phyloP scores from a whole-genome alignment of 2,888 invertebrate species.

The Monoplex corrugatus region DNA sequence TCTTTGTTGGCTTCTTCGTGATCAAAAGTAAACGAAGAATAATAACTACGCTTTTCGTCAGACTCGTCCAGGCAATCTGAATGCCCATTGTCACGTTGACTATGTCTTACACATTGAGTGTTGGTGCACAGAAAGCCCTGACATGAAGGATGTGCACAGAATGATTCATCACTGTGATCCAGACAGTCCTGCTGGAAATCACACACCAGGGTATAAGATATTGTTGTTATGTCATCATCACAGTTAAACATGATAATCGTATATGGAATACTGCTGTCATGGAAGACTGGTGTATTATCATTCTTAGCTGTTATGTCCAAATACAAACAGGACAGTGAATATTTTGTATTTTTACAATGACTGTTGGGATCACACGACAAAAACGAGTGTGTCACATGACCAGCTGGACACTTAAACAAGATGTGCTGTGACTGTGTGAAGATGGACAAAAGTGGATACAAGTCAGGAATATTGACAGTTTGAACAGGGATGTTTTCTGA shows the following conservation, averaged over 20 bases:
- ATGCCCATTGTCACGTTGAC: neutral
- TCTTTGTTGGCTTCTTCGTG: neutral
- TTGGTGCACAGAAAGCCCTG: neutral
- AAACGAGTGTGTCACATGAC: neutral
- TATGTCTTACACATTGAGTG: neutral
- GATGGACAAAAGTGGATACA: neutral
- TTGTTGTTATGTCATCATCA: neutral
- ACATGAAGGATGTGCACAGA: neutral
- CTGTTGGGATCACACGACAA: neutral
- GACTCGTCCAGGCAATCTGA: slow-evolving; percentile 13
- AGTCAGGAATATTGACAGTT: no score
- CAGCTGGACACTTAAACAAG: neutral
- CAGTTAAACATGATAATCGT: neutral
- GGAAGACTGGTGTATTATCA: neutral
- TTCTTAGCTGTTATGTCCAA: neutral
- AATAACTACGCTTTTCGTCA: neutral
- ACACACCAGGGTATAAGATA: slow-evolving; percentile 1
- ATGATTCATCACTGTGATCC: slow-evolving; percentile 19
- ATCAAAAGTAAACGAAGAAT: neutral
- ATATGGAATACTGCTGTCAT: neutral
- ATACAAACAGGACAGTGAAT: neutral
- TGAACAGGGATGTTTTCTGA: no score
- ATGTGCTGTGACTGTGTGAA: neutral
- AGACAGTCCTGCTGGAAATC: slow-evolving; percentile 5
- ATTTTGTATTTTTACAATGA: neutral